Conservation (phyloP, 2,113 vertebrate genomes). For the Hirundichthys speculiger region DNA sequence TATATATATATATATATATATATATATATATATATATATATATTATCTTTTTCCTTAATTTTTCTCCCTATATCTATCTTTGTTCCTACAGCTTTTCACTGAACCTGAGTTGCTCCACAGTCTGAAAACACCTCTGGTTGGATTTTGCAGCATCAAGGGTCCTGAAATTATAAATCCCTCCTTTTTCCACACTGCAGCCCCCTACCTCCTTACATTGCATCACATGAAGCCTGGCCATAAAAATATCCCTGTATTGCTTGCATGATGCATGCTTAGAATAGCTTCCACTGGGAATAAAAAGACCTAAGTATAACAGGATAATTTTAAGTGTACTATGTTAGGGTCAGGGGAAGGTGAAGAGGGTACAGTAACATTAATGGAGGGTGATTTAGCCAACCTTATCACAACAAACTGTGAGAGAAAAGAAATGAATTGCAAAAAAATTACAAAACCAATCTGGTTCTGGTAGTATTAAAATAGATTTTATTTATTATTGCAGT, state of each 20-base stretch:
- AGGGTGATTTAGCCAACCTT: constrained; percentile 14
- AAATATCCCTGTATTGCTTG: constrained; percentile 75
- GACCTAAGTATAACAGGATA: constrained; percentile 78
- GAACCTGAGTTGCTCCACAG: constrained; percentile 9
- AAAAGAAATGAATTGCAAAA: not conserved
- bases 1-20: too few relatives aligned
- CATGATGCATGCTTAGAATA: constrained; percentile 79
- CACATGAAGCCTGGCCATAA: constrained; percentile 52
- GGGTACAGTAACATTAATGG: constrained; percentile 15
- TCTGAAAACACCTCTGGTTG: constrained; percentile 10
- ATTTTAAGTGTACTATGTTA: constrained; percentile 52
- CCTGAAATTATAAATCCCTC: constrained; percentile 31
- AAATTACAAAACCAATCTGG: not conserved
- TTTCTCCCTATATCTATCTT: not conserved
- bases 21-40: too few relatives aligned
- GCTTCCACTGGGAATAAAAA: constrained; percentile 79
- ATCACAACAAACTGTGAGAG: not conserved
- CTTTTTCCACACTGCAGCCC: constrained; percentile 33
- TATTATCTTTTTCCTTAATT: too few relatives aligned
- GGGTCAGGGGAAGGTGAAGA: constrained; percentile 50
- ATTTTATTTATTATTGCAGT: not conserved
- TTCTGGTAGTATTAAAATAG: too few relatives aligned
- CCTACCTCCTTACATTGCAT: constrained; percentile 6
- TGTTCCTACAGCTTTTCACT: not conserved
- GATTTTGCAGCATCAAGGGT: not conserved